Conservation (phyloP, 2,888 invertebrate species). For the Siphlonurus alternatus region DNA sequence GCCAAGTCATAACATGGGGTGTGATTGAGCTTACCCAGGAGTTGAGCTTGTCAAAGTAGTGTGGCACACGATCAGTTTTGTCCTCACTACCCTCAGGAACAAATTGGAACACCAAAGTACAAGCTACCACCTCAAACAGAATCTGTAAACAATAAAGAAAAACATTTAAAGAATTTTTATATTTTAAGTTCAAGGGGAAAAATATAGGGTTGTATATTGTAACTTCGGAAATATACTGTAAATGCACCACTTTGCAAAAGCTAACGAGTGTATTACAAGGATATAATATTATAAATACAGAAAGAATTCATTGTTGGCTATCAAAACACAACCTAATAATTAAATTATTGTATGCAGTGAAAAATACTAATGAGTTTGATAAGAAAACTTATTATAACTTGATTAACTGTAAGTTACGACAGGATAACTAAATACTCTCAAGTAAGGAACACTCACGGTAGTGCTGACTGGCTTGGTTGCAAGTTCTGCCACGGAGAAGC, state of each 20-base stretch:
- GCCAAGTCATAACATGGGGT: background rate
- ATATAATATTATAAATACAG: too few relatives aligned
- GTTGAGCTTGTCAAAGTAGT: slow-evolving; percentile 75
- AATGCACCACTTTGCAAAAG: too few relatives aligned
- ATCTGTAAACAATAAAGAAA: slow-evolving; percentile 26
- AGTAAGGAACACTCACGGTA: slow-evolving; percentile 29
- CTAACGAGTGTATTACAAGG: too few relatives aligned
- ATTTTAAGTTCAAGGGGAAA: too few relatives aligned
- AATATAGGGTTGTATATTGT: too few relatives aligned
- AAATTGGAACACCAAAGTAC: slow-evolving; percentile 80
- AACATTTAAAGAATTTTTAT: background rate
- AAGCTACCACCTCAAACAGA: slow-evolving; percentile 57
- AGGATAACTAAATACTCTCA: background rate
- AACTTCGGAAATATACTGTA: too few relatives aligned
- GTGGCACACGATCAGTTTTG: slow-evolving; percentile 29
- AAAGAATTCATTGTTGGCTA: background rate
- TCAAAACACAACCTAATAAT: background rate
- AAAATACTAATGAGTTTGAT: too few relatives aligned
- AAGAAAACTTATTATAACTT: too few relatives aligned
- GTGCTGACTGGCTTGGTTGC: slow-evolving; percentile 42
- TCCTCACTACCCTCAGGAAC: slow-evolving; percentile 35
- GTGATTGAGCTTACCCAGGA: slow-evolving; percentile 42
- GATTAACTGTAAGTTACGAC: too few relatives aligned
- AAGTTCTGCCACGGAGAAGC: slow-evolving; percentile 40
- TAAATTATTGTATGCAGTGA: too few relatives aligned